Conservation (phyloP, 2,888 invertebrate genomes). For the Myopa testacea region DNA sequence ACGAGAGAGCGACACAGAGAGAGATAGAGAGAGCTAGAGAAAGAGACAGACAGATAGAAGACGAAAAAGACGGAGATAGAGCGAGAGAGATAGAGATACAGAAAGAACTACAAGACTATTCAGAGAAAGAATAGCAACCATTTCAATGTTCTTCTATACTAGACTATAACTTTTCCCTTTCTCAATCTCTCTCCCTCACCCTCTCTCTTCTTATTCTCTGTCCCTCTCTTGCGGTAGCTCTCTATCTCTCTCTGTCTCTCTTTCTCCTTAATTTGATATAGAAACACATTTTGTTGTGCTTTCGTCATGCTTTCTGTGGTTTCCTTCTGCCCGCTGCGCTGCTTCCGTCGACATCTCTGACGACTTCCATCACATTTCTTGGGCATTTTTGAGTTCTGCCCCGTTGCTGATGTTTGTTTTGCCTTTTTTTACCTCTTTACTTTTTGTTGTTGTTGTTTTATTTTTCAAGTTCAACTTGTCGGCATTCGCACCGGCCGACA, state of each 20-base stretch:
- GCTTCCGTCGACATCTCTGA: too few species aligned
- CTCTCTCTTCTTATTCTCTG: background rate
- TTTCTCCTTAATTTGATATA: background rate
- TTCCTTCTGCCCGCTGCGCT: constrained; percentile 1
- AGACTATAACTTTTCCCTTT: background rate
- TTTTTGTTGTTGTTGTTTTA: too few species aligned
- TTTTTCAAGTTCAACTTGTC: too few species aligned
- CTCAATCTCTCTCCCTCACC: too few species aligned
- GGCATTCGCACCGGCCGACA: too few species aligned
- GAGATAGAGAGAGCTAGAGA: background rate
- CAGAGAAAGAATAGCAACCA: background rate
- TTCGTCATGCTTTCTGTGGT: background rate
- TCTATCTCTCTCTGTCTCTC: background rate
- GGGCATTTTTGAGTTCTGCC: background rate
- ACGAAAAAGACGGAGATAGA: background rate
- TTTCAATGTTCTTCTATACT: background rate
- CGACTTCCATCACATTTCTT: background rate
- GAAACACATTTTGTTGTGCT: background rate
- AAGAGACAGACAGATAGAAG: background rate
- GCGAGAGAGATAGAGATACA: background rate
- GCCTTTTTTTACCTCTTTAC: too few species aligned
- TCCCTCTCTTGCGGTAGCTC: too few species aligned
- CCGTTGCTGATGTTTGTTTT: background rate
- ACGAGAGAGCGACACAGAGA: background rate
- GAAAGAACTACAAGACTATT: background rate